Evolutionary conservation across 2,888 invertebrate species (phyloP), one percentile per base, ranked within the genome.

Genomic region (Zaprionus bogoriensis): DNA sequence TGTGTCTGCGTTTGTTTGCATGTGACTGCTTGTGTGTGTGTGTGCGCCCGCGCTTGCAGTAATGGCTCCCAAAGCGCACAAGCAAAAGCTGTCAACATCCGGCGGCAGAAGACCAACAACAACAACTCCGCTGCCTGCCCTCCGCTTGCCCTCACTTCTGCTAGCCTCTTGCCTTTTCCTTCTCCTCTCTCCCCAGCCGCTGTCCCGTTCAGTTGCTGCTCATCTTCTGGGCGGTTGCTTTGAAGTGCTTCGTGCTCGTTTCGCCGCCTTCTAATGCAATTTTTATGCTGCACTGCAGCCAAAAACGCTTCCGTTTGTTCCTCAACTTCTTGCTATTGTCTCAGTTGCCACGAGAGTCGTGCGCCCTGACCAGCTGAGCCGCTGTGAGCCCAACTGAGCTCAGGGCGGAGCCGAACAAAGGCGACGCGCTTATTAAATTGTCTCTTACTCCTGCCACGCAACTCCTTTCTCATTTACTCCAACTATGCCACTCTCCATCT

Each of bases 281-380:
- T 87, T 69, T 78, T 74, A 87, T 81, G 82, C 85, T 78, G 85
- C 81, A 70, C 55, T 84, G 69, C 67, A 69, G 69, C 67, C 62
- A 59, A 71, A 61, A 54, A 59, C 51, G 66, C 73, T 87, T 84
- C 74, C 85, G 85, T 67, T 71, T 68, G 54, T 53, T 50, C 41
- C 27, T 14, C 23, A 23, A 25, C 22, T 46, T 32, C 38, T 47
- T 61, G 44, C 36, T 58, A 69, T 82, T 85, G 83, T 82, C 62
- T 73, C 52, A n/a, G n/a, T n/a, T 47, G 28, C 27, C 45, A 20
- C 17, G 10, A 5, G 17, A 10, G 38, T 10, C 20, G 17, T 2
- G 38, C 6, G 38, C 7, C 9, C 36, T 41, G 39, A 50, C 14
- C n/a, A n/a, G 54, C 36, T 23, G 39, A 12, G 50, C 38, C 19